These are phyloP conservation scores for Himalopsyche anomala DNA, from an alignment of 2,888 invertebrate genomes.

Conservation along the genomic window DNA sequence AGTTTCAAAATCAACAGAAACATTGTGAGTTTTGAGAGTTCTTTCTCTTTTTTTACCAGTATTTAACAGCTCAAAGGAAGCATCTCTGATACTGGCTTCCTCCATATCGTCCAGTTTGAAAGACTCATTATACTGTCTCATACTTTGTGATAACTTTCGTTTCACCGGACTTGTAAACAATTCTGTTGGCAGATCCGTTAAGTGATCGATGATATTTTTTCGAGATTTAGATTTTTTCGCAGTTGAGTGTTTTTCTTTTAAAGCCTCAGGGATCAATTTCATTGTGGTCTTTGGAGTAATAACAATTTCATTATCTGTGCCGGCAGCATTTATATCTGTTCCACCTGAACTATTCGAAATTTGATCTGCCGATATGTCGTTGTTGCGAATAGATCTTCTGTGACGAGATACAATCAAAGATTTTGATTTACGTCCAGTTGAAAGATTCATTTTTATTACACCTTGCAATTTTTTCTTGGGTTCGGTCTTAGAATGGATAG, in stretches of 20 bases:
- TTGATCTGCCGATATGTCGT: slow-evolving; percentile 66
- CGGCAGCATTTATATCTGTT: slow-evolving; percentile 66
- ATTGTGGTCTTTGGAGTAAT: slow-evolving; percentile 73
- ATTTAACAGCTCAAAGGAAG: slow-evolving; percentile 62
- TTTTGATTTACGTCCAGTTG: neutral
- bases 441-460: slow-evolving; percentile 10
- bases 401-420: neutral
- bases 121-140: slow-evolving; percentile 72
- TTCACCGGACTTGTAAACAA: slow-evolving; percentile 75
- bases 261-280: slow-evolving; percentile 70
- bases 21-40: slow-evolving; percentile 67
- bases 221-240: slow-evolving; percentile 75
- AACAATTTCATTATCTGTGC: slow-evolving; percentile 67
- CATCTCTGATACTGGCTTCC: slow-evolving; percentile 55
- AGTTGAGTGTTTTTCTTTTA: slow-evolving; percentile 72
- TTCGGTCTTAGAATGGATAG: slow-evolving; percentile 42
- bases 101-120: slow-evolving; percentile 68
- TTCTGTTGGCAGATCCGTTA: slow-evolving; percentile 72
- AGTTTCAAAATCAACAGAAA: slow-evolving; percentile 65
- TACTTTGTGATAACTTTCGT: slow-evolving; percentile 75
- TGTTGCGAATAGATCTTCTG: slow-evolving; percentile 19
- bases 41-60: slow-evolving; percentile 67
- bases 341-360: slow-evolving; percentile 67
- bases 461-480: slow-evolving; percentile 48
- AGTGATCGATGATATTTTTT: slow-evolving; percentile 73